Evolutionary conservation across 2,888 invertebrate genomes (phyloP), one percentile per base, ranked within the genome.

Genomic region (Pyrgus malvae): DNA sequence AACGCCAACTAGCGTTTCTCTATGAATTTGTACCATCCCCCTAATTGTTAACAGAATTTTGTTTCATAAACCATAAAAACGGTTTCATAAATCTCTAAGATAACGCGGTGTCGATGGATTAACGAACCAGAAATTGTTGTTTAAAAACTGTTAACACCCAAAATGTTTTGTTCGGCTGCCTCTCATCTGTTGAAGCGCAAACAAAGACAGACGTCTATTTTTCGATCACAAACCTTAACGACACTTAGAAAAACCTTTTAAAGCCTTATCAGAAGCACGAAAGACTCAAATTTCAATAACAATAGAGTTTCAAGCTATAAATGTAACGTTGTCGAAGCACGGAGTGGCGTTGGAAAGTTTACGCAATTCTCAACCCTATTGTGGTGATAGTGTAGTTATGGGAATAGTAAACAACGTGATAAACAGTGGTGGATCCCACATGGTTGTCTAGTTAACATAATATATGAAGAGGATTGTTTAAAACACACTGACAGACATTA

Each of bases 391-490:
- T 51, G 35, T 38, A 38, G 53, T 53, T 53, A 45, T 45, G 42
- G 44, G 45, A 21, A 53, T 45, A 21, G 45, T 53, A 53, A 53
- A 53, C 53, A 53, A 37, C 21, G 53, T 45, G 64, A 67, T 66
- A 66, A 69, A 60, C 60, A 71, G 63, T 65, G 62, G 64, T 66
- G 37, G 65, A 58, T 59, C 60, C 72, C 78, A 80, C 72, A 78
- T 77, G 78, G 76, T 73, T 72, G 70, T 74, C 72, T 75, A 78
- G 83, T 82, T 80, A 81, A 82, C 80, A 72, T 80, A 84, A 83
- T 81, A 83, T 78, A 80, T 78, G 72, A 70, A 78, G 74, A 78
- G 69, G 68, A 78, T 80, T 82, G 83, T 79, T 83, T 80, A 73
- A 71, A 72, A 70, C 70, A 71, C 75, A 80, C 70, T 80, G 86